Evolutionary conservation across 2,797 vertebrate genomes (phyloP).

Genomic region (Okamejei kenojei): DNA sequence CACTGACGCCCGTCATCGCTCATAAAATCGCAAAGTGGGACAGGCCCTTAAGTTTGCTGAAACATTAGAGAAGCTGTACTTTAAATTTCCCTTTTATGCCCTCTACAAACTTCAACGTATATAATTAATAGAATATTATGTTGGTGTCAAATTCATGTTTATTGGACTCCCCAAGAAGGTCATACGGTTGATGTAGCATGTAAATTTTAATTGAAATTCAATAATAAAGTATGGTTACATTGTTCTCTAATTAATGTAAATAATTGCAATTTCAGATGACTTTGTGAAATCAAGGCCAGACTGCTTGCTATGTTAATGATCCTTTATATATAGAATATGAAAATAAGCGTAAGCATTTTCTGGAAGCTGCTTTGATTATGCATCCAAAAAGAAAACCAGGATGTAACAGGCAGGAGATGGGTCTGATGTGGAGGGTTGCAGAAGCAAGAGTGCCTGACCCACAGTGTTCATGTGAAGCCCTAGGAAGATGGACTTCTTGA

Average conservation of each 20-base stretch:
- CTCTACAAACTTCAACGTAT: neutral
- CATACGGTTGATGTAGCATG: neutral
- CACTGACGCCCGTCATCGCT: too few species aligned
- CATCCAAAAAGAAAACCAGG: neutral
- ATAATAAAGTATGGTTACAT: neutral
- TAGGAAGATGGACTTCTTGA: neutral
- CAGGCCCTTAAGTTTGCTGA: neutral
- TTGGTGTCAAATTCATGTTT: neutral
- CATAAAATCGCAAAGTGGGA: too few species aligned
- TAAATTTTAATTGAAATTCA: conserved; percentile 25
- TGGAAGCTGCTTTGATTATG: neutral
- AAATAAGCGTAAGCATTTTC: neutral
- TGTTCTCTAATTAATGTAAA: conserved; percentile 25
- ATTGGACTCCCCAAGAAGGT: neutral
- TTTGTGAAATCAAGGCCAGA: neutral
- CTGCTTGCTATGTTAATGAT: neutral
- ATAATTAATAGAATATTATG: neutral
- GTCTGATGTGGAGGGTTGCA: neutral
- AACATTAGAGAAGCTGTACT: neutral
- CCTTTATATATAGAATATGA: neutral
- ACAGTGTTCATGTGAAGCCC: neutral
- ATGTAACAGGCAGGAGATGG: neutral
- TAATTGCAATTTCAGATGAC: neutral
- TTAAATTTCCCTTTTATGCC: neutral
- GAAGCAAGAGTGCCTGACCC: neutral